Percentiles rank a stretch among this genome's conserved stretches.
Evolutionary conservation across 2,797 vertebrate genomes (phyloP).

Genomic region (Brotogeris chrysoptera): DNA sequence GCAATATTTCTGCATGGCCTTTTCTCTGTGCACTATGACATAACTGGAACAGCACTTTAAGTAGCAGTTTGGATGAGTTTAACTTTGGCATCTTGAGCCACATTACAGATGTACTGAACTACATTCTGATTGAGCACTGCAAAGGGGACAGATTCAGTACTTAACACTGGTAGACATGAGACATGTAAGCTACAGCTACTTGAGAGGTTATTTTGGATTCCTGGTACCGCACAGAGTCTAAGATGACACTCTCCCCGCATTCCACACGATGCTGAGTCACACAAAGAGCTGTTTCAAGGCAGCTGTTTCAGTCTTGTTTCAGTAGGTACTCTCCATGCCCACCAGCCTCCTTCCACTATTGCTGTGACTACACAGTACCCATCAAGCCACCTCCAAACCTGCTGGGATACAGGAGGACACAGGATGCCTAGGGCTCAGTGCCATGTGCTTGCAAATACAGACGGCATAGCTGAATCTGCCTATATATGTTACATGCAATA

Average conservation of each 20-base stretch:
- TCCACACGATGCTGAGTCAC: rapidly evolving
- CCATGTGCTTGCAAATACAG: background rate
- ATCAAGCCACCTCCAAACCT: too few relatives aligned
- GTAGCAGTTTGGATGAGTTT: background rate
- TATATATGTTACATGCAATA: background rate
- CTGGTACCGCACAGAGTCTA: background rate
- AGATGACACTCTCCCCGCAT: background rate
- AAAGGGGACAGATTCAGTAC: background rate
- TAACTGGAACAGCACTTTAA: background rate
- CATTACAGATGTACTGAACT: background rate
- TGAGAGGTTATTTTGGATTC: background rate
- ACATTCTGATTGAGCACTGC: background rate
- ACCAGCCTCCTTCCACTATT: background rate
- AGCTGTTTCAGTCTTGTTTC: background rate
- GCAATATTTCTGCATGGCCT: background rate
- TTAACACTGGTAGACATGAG: background rate
- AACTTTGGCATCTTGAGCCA: background rate
- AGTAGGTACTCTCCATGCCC: background rate
- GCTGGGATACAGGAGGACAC: background rate
- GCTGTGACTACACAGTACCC: background rate
- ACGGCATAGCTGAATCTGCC: background rate
- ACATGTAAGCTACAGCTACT: background rate
- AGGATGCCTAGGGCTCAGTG: background rate
- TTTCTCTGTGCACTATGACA: background rate
- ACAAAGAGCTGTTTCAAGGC: background rate